Percentiles rank a stretch among this genome's conserved stretches.
Evolutionary conservation across 2,888 invertebrate genomes (phyloP).

Genomic region (Phyllotreta cruciferae): DNA sequence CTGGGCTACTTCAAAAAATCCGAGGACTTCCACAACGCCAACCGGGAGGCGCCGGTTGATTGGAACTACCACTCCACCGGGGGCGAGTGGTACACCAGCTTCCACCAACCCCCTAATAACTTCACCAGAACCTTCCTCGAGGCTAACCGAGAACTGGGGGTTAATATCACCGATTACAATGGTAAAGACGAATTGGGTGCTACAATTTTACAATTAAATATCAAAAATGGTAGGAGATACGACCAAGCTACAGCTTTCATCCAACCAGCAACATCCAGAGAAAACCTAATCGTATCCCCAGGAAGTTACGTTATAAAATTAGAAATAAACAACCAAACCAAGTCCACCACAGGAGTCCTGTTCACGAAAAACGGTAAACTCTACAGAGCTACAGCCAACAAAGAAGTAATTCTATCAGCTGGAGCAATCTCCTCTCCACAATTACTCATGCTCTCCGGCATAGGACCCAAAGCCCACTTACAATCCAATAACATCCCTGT

Average conservation of each 20-base stretch:
- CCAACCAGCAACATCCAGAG: conserved; percentile 67
- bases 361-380: conserved; percentile 65
- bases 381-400: conserved; percentile 63
- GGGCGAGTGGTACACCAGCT: conserved; percentile 29
- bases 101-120: conserved; percentile 14
- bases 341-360: conserved; percentile 70
- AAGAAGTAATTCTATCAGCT: conserved; percentile 78
- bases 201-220: conserved; percentile 71
- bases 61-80: conserved; percentile 19
- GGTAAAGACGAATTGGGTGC: conserved; percentile 69
- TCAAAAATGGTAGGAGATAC: conserved; percentile 73
- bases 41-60: conserved; percentile 22
- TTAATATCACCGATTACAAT: conserved; percentile 73
- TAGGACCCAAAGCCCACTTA: conserved; percentile 65
- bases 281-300: conserved; percentile 74
- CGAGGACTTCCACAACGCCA: conserved; percentile 31
- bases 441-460: conserved; percentile 7
- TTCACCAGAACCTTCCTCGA: conserved; percentile 19
- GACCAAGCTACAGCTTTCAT: conserved; percentile 80
- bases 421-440: conserved; percentile 85
- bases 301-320: conserved; percentile 68
- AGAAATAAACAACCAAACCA: conserved; percentile 68
- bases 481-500: conserved; percentile 65
- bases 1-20: conserved; percentile 58
- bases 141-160: conserved; percentile 68